Percentiles rank a stretch among this genome's conserved stretches.
phyloP scores from a whole-genome alignment of 2,888 invertebrate species.

The Leptinotarsa peninsularis region DNA sequence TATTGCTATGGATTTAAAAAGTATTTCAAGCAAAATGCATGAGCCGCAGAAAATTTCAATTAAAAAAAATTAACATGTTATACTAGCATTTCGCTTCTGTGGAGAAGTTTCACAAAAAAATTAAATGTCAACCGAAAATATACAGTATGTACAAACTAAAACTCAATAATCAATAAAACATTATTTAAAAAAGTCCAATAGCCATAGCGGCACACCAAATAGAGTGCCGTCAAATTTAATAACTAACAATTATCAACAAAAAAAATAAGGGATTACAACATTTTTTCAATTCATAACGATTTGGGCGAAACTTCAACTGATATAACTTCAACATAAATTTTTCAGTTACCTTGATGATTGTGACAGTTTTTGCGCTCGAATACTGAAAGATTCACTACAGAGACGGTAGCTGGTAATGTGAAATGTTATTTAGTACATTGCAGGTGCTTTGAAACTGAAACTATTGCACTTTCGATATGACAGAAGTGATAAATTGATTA shows the following conservation, averaged over 20 bases:
- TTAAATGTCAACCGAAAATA: constrained; percentile 39
- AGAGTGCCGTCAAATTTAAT: constrained; percentile 25
- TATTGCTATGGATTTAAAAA: constrained; percentile 42
- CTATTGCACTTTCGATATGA: constrained; percentile 6
- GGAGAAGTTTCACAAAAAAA: constrained; percentile 37
- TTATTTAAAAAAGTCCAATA: constrained; percentile 37
- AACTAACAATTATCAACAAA: constrained; percentile 36
- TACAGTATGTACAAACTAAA: constrained; percentile 43
- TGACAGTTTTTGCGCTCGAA: constrained; percentile 29
- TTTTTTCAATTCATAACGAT: constrained; percentile 24
- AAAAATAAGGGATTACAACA: constrained; percentile 31
- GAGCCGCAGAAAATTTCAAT: constrained; percentile 34
- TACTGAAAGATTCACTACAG: constrained; percentile 1
- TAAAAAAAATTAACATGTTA: constrained; percentile 35
- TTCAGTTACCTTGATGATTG: constrained; percentile 14
- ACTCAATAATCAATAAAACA: constrained; percentile 39
- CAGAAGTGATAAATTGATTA: neutral
- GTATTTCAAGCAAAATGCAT: constrained; percentile 39
- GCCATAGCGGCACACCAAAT: constrained; percentile 31
- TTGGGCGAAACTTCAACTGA: constrained; percentile 24
- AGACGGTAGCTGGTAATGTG: constrained; percentile 16
- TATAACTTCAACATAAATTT: constrained; percentile 29
- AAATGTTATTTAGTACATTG: constrained; percentile 1
- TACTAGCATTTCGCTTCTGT: constrained; percentile 36
- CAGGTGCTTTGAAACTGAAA: neutral